Conservation (phyloP, 2,113 vertebrate genomes). For the Thymallus thymallus region DNA sequence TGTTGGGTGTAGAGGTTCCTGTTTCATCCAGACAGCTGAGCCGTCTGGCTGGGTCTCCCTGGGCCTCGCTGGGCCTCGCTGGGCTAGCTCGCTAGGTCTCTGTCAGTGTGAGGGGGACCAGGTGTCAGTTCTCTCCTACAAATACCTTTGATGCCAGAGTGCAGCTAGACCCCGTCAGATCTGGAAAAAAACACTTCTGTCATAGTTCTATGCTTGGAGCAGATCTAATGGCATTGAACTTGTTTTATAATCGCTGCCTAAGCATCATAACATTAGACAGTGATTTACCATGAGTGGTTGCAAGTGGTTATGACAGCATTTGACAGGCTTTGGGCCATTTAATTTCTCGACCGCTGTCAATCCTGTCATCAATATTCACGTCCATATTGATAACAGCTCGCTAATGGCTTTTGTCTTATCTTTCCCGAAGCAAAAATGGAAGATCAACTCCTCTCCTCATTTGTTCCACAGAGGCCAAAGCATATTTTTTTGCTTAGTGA, state of each 20-base stretch:
- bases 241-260: constrained; percentile 53
- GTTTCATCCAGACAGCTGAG: constrained; percentile 60
- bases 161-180: constrained; percentile 48
- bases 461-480: constrained; percentile 10
- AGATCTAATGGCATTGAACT: constrained; percentile 52
- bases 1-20: constrained; percentile 36
- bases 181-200: constrained; percentile 19
- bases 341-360: constrained; percentile 54
- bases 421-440: constrained; percentile 1
- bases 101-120: constrained; percentile 67
- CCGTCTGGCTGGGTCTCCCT: constrained; percentile 49
- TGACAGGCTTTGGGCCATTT: constrained; percentile 48
- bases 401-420: constrained; percentile 14
- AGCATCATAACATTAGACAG: constrained; percentile 50
- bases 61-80: neutral
- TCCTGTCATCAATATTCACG: constrained; percentile 45
- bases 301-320: constrained; percentile 59
- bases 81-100: constrained; percentile 45
- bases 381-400: constrained; percentile 48
- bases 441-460: constrained; percentile 10
- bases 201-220: constrained; percentile 26
- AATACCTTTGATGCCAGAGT: constrained; percentile 62
- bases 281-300: constrained; percentile 49
- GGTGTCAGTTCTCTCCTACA: constrained; percentile 59
- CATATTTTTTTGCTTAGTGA: constrained; percentile 1